These are phyloP conservation scores for Urosaurus nigricauda DNA, from an alignment of 2,797 vertebrate genomes.

Conservation along the genomic window DNA sequence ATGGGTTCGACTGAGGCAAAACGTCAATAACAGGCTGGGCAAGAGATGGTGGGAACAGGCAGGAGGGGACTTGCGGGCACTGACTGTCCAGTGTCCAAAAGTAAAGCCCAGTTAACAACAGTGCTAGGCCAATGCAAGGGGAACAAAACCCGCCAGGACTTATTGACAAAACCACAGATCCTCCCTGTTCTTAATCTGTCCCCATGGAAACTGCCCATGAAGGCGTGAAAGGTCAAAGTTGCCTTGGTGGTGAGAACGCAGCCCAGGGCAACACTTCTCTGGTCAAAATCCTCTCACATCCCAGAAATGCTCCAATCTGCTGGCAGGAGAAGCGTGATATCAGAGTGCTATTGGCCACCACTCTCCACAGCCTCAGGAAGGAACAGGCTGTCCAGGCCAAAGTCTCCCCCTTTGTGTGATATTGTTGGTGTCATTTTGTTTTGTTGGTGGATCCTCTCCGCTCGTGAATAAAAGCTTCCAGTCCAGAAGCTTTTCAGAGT, in stretches of 20 bases:
- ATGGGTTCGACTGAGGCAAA: not conserved
- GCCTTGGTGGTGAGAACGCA: conserved; percentile 8
- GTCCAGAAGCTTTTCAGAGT: not conserved
- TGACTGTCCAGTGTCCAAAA: conserved; percentile 3
- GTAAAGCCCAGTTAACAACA: not conserved
- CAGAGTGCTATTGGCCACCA: not conserved
- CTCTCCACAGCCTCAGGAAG: not conserved
- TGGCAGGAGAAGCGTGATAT: not conserved
- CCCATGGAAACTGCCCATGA: conserved; percentile 37
- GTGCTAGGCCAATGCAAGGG: not conserved
- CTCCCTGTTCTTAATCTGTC: conserved; percentile 34
- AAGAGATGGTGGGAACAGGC: not conserved
- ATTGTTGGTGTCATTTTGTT: not conserved
- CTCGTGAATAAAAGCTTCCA: not conserved
- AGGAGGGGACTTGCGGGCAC: not conserved
- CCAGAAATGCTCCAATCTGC: not conserved
- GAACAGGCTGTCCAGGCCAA: not conserved
- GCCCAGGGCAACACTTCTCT: not conserved
- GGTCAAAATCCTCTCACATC: not conserved
- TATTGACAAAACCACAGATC: conserved; percentile 20
- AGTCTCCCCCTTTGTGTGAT: not conserved
- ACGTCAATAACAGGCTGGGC: not conserved
- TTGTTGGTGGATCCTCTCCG: not conserved
- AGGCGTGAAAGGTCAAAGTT: conserved; percentile 33
- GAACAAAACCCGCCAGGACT: conserved; percentile 14